These are phyloP conservation scores for Periophthalmus magnuspinnatus DNA, from an alignment of 2,797 vertebrate species.

Conservation along the genomic window DNA sequence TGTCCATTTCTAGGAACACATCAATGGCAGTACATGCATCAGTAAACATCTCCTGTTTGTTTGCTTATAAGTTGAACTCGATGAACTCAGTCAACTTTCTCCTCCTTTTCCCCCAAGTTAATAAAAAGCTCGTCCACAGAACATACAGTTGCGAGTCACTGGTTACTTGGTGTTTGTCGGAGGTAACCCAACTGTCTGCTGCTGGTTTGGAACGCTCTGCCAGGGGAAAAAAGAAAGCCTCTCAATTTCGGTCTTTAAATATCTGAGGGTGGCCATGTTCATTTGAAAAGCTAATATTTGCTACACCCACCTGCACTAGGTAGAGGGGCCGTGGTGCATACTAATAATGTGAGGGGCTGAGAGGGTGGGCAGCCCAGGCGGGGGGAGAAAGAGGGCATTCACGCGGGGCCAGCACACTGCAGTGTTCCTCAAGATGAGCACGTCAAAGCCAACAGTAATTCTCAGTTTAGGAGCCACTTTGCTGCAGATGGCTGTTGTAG, in stretches of 20 bases:
- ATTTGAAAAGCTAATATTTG: slow-evolving; percentile 81
- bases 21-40: slow-evolving; percentile 14
- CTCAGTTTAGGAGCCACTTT: slow-evolving; percentile 4
- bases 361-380: slow-evolving; percentile 32
- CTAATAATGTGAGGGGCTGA: slow-evolving; percentile 54
- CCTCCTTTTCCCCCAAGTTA: slow-evolving; percentile 37
- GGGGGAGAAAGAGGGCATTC: slow-evolving; percentile 60
- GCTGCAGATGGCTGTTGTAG: slow-evolving; percentile 4
- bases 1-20: slow-evolving; percentile 5
- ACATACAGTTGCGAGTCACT: slow-evolving; percentile 60
- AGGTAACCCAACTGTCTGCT: slow-evolving; percentile 69
- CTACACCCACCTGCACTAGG: slow-evolving; percentile 68
- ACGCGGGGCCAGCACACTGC: slow-evolving; percentile 40
- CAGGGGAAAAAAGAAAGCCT: slow-evolving; percentile 67
- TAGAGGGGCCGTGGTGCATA: slow-evolving; percentile 50
- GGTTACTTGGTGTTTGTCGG: slow-evolving; percentile 74
- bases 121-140: slow-evolving; percentile 47
- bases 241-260: slow-evolving; percentile 74
- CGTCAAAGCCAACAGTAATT: slow-evolving; percentile 25
- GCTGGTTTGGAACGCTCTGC: slow-evolving; percentile 61
- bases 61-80: slow-evolving; percentile 59
- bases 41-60: slow-evolving; percentile 35
- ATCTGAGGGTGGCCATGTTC: slow-evolving; percentile 70
- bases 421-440: slow-evolving; percentile 34
- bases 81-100: slow-evolving; percentile 45